Evolutionary conservation across 2,797 vertebrate species (phyloP).

Genomic region (Falco rusticolus): DNA sequence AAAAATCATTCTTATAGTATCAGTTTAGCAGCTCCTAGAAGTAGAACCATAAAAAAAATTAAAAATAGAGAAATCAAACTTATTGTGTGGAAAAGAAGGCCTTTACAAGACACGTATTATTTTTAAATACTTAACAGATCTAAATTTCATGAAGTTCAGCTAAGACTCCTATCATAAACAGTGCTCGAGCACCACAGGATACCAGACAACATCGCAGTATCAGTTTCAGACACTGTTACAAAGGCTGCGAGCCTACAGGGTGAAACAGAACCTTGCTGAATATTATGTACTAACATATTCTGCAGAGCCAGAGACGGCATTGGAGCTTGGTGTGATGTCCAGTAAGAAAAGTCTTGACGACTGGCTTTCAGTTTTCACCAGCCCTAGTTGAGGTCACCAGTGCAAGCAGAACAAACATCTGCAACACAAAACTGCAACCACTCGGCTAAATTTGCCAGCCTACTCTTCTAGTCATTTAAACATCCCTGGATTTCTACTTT

Average conservation of each 20-base stretch:
- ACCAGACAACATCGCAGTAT: not conserved
- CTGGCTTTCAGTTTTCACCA: not conserved
- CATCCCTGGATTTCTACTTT: not conserved
- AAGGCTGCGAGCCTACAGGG: not conserved
- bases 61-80: not conserved
- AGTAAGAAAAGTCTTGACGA: not conserved
- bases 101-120: not conserved
- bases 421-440: not conserved
- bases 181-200: not conserved
- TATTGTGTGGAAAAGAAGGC: not conserved
- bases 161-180: not conserved
- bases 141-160: not conserved
- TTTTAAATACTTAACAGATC: not conserved
- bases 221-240: not conserved
- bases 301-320: not conserved
- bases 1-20: not conserved
- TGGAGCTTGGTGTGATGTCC: not conserved
- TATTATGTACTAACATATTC: accelerated
- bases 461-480: not conserved
- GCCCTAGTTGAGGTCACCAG: not conserved
- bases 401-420: not conserved
- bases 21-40: not conserved
- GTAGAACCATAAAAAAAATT: not conserved
- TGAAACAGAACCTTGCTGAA: not conserved
- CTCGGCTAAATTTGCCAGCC: not conserved